Evolutionary conservation across 1,140 invertebrate species (phyloP).

Genomic region (Rhopalosiphum padi): DNA sequence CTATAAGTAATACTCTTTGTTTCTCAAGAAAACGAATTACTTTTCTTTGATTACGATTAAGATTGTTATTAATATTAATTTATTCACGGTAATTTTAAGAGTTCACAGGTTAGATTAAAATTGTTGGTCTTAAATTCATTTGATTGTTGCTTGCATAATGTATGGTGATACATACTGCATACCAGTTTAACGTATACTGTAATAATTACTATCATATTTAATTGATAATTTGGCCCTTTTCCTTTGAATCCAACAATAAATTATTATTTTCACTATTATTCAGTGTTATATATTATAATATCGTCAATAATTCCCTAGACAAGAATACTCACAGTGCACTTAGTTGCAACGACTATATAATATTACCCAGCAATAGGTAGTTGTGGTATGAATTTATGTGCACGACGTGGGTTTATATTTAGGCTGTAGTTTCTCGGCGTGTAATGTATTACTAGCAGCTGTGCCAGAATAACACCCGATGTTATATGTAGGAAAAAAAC

Average conservation of each 20-base stretch:
- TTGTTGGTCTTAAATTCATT: neutral
- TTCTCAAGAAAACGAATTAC: neutral
- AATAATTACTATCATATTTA: neutral
- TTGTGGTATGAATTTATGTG: neutral
- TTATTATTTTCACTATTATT: neutral
- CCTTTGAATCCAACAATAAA: neutral
- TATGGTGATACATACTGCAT: neutral
- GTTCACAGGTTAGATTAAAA: neutral
- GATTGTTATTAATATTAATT: neutral
- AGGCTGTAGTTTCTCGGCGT: slow-evolving; percentile 14
- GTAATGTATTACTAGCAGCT: neutral
- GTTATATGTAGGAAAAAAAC: neutral
- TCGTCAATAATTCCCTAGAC: neutral
- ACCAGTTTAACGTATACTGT: too few species aligned
- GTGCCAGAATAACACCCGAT: slow-evolving; percentile 4
- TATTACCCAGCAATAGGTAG: neutral
- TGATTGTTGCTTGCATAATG: neutral
- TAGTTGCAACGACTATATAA: neutral
- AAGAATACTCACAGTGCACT: neutral
- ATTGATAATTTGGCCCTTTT: neutral
- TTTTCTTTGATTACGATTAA: neutral
- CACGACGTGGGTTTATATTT: slow-evolving; percentile 17
- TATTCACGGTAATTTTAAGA: neutral
- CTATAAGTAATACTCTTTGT: neutral
- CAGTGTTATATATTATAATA: neutral